Percentiles rank a stretch among this genome's conserved stretches.
phyloP scores from a whole-genome alignment of 2,113 vertebrate genomes.

The Thamnaconus septentrionalis region DNA sequence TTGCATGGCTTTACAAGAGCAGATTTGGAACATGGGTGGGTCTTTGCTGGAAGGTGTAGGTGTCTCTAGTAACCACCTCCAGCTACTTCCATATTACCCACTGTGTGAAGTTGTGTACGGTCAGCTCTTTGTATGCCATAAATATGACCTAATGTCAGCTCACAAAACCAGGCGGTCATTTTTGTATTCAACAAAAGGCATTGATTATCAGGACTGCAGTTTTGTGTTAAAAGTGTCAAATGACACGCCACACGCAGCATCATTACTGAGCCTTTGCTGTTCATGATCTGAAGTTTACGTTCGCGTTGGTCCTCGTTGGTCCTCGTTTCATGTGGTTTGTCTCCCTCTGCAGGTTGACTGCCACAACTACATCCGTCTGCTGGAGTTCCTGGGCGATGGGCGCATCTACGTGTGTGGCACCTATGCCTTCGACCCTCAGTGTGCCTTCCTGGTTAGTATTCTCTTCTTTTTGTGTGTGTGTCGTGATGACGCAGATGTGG shows the following conservation, averaged over 20 bases:
- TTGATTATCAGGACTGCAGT: no score
- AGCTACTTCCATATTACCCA: no score
- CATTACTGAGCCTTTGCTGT: no score
- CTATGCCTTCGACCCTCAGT: slow-evolving; percentile 88
- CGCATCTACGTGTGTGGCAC: slow-evolving; percentile 86
- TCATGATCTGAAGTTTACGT: no score
- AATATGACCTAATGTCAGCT: no score
- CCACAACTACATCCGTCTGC: slow-evolving; percentile 85
- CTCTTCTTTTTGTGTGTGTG: not conserved
- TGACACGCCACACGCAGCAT: no score
- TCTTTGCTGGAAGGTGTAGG: not conserved
- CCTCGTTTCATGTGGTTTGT: slow-evolving; percentile 30
- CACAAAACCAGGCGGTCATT: no score
- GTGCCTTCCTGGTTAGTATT: slow-evolving; percentile 84
- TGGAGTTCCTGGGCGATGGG: slow-evolving; percentile 79
- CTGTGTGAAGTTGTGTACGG: no score
- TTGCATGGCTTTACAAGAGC: not conserved
- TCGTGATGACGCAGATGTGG: not conserved
- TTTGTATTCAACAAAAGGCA: no score
- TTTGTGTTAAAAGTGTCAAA: no score
- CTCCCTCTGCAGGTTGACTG: slow-evolving; percentile 81
- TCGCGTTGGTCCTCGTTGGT: no score
- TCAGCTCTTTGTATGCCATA: no score
- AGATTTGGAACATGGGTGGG: not conserved
- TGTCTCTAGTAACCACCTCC: not conserved